phyloP scores from a whole-genome alignment of 2,113 vertebrate genomes.

The Isichthys henryi region DNA sequence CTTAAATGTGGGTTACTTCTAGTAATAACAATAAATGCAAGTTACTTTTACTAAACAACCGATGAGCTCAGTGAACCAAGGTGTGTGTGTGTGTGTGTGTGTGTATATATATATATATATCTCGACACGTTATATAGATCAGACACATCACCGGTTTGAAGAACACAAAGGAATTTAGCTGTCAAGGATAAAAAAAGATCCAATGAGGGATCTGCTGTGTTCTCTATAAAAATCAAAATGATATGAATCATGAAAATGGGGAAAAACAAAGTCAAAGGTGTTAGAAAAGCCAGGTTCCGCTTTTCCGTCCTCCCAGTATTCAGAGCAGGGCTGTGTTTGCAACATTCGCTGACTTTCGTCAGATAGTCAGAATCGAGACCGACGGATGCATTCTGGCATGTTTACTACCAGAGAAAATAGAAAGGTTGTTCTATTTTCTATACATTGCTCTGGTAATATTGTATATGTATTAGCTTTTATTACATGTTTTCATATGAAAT shows the following conservation, averaged over 20 bases:
- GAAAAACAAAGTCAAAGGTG: neutral
- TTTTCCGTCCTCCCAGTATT: neutral
- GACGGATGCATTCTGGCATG: neutral
- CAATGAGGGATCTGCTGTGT: neutral
- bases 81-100: too few relatives aligned
- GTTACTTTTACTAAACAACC: too few relatives aligned
- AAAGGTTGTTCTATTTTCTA: neutral
- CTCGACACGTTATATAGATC: neutral
- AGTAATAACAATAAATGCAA: neutral
- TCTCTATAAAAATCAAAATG: slow-evolving; percentile 12
- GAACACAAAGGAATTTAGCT: slow-evolving; percentile 1
- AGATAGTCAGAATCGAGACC: neutral
- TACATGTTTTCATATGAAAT: neutral
- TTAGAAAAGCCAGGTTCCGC: neutral
- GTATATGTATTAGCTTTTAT: neutral
- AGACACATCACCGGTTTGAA: neutral
- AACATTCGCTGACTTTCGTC: neutral
- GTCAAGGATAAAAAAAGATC: neutral
- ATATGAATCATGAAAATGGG: neutral
- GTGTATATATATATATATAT: too few relatives aligned
- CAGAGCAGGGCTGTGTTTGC: neutral
- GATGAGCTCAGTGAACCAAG: too few relatives aligned
- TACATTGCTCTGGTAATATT: neutral
- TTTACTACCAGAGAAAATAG: neutral
- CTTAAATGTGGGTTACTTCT: neutral